These are phyloP conservation scores for Acanthosepion pharaonis DNA, from an alignment of 2,888 invertebrate genomes.

Conservation along the genomic window DNA sequence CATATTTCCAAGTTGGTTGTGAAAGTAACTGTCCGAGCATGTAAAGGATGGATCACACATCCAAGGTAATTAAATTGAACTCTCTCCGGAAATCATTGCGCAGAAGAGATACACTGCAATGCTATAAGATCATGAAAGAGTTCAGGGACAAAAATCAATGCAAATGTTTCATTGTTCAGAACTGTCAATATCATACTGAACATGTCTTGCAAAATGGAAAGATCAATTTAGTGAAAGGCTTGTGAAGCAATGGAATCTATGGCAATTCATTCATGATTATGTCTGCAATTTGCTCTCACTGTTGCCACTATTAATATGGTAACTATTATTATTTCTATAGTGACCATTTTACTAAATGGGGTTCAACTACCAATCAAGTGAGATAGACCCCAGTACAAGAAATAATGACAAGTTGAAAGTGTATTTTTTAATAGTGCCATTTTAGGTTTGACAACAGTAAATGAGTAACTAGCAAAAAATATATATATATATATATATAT, in stretches of 20 bases:
- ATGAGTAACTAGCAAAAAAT: too few relatives aligned
- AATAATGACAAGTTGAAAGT: background rate
- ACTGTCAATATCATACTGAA: background rate
- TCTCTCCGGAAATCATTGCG: background rate
- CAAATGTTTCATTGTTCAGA: background rate
- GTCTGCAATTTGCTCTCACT: background rate
- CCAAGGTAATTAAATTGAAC: background rate
- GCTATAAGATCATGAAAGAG: background rate
- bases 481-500: too few relatives aligned
- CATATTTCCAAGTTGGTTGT: background rate
- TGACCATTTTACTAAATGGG: background rate
- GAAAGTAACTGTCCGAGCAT: background rate
- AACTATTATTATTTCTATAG: background rate
- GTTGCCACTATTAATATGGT: background rate
- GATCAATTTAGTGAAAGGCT: conserved; percentile 9
- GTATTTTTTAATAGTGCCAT: background rate
- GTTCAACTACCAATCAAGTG: background rate
- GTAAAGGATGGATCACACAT: background rate
- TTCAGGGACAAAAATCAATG: background rate
- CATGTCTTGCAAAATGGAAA: conserved; percentile 18
- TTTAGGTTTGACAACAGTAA: background rate
- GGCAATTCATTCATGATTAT: background rate
- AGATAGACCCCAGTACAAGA: background rate
- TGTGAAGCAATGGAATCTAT: background rate
- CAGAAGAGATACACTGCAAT: background rate